Percentiles rank a stretch among this genome's conserved stretches.
Conservation (phyloP, 1,140 invertebrate genomes). For the Heliconius nattereri region DNA sequence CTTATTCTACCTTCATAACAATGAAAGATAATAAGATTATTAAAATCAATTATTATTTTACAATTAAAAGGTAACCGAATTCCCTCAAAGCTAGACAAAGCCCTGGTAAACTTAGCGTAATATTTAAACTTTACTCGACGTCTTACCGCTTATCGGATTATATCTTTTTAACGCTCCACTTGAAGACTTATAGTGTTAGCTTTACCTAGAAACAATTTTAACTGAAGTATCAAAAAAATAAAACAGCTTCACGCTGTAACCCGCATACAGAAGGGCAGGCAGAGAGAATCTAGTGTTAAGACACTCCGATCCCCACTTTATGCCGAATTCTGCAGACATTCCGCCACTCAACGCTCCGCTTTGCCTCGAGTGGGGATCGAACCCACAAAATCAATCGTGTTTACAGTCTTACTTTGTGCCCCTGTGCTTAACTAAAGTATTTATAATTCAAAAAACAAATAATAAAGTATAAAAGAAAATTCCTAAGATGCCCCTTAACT, state of each 20-base stretch:
- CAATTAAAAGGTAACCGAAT: not conserved
- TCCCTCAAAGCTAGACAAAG: constrained; percentile 1
- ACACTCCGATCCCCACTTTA: too few relatives aligned
- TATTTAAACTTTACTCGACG: constrained; percentile 24
- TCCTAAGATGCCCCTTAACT: constrained; percentile 1
- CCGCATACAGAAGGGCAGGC: too few relatives aligned
- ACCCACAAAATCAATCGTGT: too few relatives aligned
- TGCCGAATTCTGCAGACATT: too few relatives aligned
- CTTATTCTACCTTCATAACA: too few relatives aligned
- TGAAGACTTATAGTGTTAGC: not conserved
- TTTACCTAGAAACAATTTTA: not conserved
- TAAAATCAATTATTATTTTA: not conserved
- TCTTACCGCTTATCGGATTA: constrained; percentile 23
- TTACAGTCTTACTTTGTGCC: too few relatives aligned
- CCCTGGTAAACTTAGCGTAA: not conserved
- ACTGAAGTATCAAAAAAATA: not conserved
- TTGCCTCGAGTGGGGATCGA: too few relatives aligned
- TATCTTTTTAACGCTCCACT: constrained; percentile 19
- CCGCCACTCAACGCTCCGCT: too few relatives aligned
- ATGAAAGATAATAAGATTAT: not conserved
- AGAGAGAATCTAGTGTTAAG: too few relatives aligned
- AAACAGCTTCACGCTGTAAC: too few relatives aligned
- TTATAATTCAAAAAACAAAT: not conserved
- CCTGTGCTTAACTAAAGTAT: too few relatives aligned
- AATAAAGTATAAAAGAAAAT: not conserved